phyloP scores from a whole-genome alignment of 2,888 invertebrate genomes.

The Sarcophaga caerulescens region DNA sequence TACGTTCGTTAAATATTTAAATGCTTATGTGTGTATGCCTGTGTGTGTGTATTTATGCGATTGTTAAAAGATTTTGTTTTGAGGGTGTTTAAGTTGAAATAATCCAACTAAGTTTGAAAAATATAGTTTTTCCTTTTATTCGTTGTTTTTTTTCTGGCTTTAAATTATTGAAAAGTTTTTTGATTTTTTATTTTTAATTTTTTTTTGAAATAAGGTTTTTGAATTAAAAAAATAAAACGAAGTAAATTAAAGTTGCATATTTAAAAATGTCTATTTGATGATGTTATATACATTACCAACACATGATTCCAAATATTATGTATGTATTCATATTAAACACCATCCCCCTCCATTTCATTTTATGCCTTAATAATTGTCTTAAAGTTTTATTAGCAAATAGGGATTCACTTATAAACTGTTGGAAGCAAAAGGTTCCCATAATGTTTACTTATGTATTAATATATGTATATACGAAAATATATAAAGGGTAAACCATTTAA shows the following conservation, averaged over 20 bases:
- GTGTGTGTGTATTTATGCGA: constrained; percentile 7
- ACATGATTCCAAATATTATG: constrained; percentile 4
- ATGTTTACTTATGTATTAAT: too few relatives aligned
- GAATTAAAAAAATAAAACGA: constrained; percentile 1
- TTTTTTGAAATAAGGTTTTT: constrained; percentile 35
- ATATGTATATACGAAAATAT: too few relatives aligned
- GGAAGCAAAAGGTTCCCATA: not conserved
- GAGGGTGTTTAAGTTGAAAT: constrained; percentile 56
- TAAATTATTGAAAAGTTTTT: constrained; percentile 56
- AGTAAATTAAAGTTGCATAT: constrained; percentile 32
- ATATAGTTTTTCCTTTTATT: constrained; percentile 29
- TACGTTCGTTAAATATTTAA: not conserved
- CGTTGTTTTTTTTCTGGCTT: not conserved
- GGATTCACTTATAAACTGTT: constrained; percentile 40
- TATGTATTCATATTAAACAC: not conserved
- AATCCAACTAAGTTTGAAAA: constrained; percentile 59
- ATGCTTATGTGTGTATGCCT: constrained; percentile 1
- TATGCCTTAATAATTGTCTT: constrained; percentile 49
- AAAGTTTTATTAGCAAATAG: constrained; percentile 46
- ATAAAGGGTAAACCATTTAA: too few relatives aligned
- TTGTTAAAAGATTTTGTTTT: constrained; percentile 50
- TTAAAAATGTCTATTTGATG: constrained; percentile 6
- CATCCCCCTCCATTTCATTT: not conserved
- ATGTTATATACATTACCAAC: not conserved
- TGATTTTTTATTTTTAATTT: constrained; percentile 21